Evolutionary conservation across 2,888 invertebrate genomes (phyloP).

Genomic region (Pyralis farinalis): DNA sequence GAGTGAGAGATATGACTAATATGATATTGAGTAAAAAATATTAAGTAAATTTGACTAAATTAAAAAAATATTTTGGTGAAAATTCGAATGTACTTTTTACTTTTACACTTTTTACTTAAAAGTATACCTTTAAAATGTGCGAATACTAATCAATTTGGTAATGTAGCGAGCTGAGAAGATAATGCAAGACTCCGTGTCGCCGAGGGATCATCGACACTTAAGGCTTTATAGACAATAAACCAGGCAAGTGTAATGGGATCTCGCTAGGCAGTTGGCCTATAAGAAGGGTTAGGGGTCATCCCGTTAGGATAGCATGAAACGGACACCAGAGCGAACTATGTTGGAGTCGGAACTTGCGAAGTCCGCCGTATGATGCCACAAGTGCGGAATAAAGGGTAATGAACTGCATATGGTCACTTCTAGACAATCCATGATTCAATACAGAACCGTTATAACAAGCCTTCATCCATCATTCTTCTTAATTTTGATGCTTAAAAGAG

Average conservation of each 20-base stretch:
- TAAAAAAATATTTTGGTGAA: too few relatives aligned
- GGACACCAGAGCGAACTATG: slow-evolving; percentile 9
- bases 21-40: too few relatives aligned
- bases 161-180: slow-evolving; percentile 1
- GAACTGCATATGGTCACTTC: slow-evolving; percentile 8
- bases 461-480: slow-evolving; percentile 6
- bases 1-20: too few relatives aligned
- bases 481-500: slow-evolving; percentile 7
- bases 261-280: slow-evolving; percentile 42
- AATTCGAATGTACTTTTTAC: too few relatives aligned
- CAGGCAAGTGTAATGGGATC: slow-evolving; percentile 63
- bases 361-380: neutral
- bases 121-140: too few relatives aligned
- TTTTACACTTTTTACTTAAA: too few relatives aligned
- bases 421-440: slow-evolving; percentile 8
- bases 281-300: slow-evolving; percentile 49
- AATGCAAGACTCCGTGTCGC: slow-evolving; percentile 29
- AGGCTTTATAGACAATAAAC: slow-evolving; percentile 71
- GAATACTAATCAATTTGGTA: slow-evolving; percentile 3
- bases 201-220: slow-evolving; percentile 54
- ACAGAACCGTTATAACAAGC: slow-evolving; percentile 1
- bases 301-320: slow-evolving; percentile 29
- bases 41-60: too few relatives aligned
- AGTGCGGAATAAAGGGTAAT: slow-evolving; percentile 5
- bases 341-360: neutral